Evolutionary conservation across 2,113 vertebrate genomes (phyloP).

Genomic region (Maccullochella peelii): DNA sequence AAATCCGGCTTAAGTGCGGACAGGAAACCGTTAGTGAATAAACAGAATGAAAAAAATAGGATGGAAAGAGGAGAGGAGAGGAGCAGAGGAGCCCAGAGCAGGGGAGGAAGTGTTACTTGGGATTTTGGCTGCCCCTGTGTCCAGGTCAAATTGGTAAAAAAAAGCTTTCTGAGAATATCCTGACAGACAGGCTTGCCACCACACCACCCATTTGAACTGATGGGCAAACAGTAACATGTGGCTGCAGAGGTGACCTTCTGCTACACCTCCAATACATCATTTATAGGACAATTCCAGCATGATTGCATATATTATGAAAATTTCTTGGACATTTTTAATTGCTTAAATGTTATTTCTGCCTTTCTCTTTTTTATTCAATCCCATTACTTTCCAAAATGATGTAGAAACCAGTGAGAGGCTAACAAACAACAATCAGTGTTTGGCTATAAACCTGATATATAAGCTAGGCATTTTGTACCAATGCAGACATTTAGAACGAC

Average conservation of each 20-base stretch:
- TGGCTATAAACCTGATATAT: background rate
- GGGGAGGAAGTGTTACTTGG: conserved; percentile 42
- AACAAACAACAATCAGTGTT: background rate
- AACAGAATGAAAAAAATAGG: conserved; percentile 48
- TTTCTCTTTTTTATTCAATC: background rate
- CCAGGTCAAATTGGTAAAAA: conserved; percentile 68
- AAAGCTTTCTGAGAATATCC: conserved; percentile 75
- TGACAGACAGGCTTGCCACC: conserved; percentile 25
- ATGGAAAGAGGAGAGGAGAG: conserved; percentile 28
- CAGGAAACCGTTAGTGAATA: conserved; percentile 51
- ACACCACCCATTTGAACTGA: conserved; percentile 40
- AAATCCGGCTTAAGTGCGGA: conserved; percentile 45
- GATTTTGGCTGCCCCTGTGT: conserved; percentile 49
- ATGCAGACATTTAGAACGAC: conserved; percentile 9
- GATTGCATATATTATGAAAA: background rate
- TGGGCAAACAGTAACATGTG: conserved; percentile 31
- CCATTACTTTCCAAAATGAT: background rate
- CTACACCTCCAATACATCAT: conserved; percentile 7
- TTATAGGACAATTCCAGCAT: conserved; percentile 13
- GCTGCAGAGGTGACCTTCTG: conserved; percentile 51
- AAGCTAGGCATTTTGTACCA: background rate
- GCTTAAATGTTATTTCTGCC: background rate
- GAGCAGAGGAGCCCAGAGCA: conserved; percentile 13
- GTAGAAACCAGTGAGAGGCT: background rate
- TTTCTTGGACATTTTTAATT: background rate